Evolutionary conservation across 2,888 invertebrate species (phyloP), one percentile per base, ranked within the genome.

Genomic region (Leucophenga montana): DNA sequence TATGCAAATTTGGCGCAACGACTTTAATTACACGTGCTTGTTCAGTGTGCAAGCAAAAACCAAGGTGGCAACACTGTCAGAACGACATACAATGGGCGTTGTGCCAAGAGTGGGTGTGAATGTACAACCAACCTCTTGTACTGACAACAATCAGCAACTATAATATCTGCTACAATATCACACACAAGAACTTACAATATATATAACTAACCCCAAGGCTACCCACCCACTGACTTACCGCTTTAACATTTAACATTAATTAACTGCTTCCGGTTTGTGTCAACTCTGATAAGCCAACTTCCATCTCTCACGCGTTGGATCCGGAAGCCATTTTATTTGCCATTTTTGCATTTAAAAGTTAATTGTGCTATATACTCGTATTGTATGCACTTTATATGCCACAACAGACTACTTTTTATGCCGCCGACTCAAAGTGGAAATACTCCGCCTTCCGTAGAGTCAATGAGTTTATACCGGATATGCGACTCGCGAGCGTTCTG

Each of bases 161-260:
- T 16, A 50, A 50, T n/a, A n/a, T n/a, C 5, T 11, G 50, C 50
- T 39, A 39, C n/a, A n/a, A n/a, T 11, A 39, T 39, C 50, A 50
- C n/a, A 18, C 50, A 50, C 6, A 50, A n/a, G 13, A 50, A 5
- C 50, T 16, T 27, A n/a, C n/a, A n/a, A n/a, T n/a, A 16, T 48
- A 48, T 4, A 48, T 13, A 8, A 48, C 48, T 4, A 48, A 16
- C 3, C 13, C n/a, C n/a, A n/a, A n/a, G n/a, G n/a, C n/a, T n/a
- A 13, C 31, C 22, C 14, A 22, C 27, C 2, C 13, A 13, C 3
- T 20, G 14, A 11, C 59, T 33, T n/a, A 39, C 11, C 9, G 13
- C 39, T 61, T 61, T 61, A 39, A 61, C 62, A 46, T 64, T 64
- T 46, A 64, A 48, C 62, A 64, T 64, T 64, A 64, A 64, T 64